Conservation (phyloP, 2,888 invertebrate species). For the Platerodrilus igneus region DNA sequence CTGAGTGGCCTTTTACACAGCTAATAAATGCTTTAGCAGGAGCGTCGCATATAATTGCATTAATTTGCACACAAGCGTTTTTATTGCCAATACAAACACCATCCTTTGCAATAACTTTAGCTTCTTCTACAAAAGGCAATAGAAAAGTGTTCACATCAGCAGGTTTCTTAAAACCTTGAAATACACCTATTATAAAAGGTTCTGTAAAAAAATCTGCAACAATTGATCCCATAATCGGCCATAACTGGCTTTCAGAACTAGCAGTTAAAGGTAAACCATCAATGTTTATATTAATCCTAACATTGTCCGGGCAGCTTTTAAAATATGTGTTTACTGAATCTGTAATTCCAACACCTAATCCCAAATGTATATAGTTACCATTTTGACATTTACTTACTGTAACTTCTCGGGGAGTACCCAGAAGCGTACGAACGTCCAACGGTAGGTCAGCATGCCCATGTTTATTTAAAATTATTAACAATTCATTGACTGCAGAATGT, state of each 20-base stretch:
- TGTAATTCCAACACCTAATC: slow-evolving; percentile 15
- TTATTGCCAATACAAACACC: slow-evolving; percentile 15
- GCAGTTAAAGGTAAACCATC: slow-evolving; percentile 29
- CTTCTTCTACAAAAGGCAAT: slow-evolving; percentile 25
- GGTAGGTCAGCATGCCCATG: no score
- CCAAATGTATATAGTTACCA: slow-evolving; percentile 24
- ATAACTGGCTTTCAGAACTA: slow-evolving; percentile 29
- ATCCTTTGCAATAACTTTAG: slow-evolving; percentile 11
- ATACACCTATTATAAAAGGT: slow-evolving; percentile 19
- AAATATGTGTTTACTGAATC: slow-evolving; percentile 17
- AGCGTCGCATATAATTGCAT: slow-evolving; percentile 30
- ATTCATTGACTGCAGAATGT: no score
- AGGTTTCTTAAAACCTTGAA: slow-evolving; percentile 24
- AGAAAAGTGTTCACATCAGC: slow-evolving; percentile 24
- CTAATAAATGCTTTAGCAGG: slow-evolving; percentile 29
- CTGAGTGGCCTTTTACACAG: slow-evolving; percentile 27
- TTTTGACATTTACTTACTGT: no score
- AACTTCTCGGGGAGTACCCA: no score
- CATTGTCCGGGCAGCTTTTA: slow-evolving; percentile 5
- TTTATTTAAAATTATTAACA: no score
- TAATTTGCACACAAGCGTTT: slow-evolving; percentile 15
- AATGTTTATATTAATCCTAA: slow-evolving; percentile 24
- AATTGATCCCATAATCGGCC: slow-evolving; percentile 25
- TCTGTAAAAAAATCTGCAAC: slow-evolving; percentile 13
- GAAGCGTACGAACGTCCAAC: no score